Percentiles rank a stretch among this genome's conserved stretches.
Evolutionary conservation across 2,888 invertebrate species (phyloP).

Genomic region (Apantesis nais): DNA sequence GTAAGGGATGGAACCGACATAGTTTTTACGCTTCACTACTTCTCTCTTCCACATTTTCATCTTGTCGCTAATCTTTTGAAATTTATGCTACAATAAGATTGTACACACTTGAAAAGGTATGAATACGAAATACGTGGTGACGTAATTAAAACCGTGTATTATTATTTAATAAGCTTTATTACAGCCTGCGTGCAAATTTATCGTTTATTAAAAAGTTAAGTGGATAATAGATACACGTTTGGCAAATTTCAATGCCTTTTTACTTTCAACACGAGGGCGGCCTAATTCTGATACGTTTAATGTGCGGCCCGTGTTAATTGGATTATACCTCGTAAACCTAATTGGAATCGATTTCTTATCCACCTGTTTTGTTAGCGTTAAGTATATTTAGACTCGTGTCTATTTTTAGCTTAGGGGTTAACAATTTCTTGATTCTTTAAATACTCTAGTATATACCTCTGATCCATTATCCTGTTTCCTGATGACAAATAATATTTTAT

Average conservation of each 20-base stretch:
- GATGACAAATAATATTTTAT: no score
- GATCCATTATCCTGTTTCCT: background rate
- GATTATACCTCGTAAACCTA: conserved; percentile 18
- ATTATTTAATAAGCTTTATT: background rate
- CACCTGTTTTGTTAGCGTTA: background rate
- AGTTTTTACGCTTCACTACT: no score
- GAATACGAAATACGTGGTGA: background rate
- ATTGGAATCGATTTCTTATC: conserved; percentile 21
- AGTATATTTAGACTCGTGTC: background rate
- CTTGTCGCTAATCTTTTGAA: no score
- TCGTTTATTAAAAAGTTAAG: background rate
- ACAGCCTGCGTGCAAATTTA: background rate
- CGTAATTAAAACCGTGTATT: background rate
- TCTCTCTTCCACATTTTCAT: no score
- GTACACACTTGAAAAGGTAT: background rate
- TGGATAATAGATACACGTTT: background rate
- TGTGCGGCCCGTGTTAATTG: conserved; percentile 15
- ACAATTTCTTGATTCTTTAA: background rate
- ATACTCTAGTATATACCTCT: background rate
- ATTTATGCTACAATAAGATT: no score
- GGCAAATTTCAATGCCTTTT: conserved; percentile 4
- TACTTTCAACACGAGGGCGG: background rate
- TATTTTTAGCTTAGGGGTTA: background rate
- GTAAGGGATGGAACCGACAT: no score
- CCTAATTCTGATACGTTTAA: conserved; percentile 16